phyloP scores from a whole-genome alignment of 2,888 invertebrate genomes.

The Dorcus hopei region DNA sequence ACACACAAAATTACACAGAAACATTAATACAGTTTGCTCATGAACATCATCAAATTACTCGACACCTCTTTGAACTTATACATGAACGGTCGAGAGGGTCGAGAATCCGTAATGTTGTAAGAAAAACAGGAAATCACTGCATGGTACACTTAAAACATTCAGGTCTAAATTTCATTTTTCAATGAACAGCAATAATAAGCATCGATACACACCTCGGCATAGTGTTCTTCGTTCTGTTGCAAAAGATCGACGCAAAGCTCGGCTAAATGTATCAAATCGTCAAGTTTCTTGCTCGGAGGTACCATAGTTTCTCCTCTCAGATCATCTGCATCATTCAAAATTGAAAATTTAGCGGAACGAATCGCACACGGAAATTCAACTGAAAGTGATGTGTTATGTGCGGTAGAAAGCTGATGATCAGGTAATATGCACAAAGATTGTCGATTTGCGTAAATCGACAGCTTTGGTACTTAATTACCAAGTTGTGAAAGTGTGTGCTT shows the following conservation, averaged over 20 bases:
- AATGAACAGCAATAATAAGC: too few species aligned
- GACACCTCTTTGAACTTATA: too few species aligned
- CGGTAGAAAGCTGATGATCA: neutral
- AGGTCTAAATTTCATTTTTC: too few species aligned
- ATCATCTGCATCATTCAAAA: conserved; percentile 59
- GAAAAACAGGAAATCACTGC: too few species aligned
- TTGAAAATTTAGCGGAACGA: neutral
- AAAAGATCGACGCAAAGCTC: conserved; percentile 97
- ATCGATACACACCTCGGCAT: conserved; percentile 83
- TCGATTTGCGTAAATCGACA: too few species aligned
- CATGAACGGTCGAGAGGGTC: too few species aligned
- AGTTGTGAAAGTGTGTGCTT: too few species aligned
- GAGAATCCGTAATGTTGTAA: too few species aligned
- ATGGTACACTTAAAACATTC: too few species aligned
- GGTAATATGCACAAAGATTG: too few species aligned
- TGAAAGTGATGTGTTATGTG: neutral
- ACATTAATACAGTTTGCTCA: conserved; percentile 37
- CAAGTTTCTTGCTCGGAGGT: conserved; percentile 84
- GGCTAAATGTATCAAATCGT: conserved; percentile 94
- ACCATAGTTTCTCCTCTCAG: conserved; percentile 78
- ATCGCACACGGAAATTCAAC: neutral
- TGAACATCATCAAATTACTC: neutral
- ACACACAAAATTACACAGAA: conserved; percentile 49
- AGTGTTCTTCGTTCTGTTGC: conserved; percentile 99
- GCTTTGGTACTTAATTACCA: too few species aligned